phyloP scores from a whole-genome alignment of 2,797 vertebrate genomes.

The Pipistrellus kuhlii region DNA sequence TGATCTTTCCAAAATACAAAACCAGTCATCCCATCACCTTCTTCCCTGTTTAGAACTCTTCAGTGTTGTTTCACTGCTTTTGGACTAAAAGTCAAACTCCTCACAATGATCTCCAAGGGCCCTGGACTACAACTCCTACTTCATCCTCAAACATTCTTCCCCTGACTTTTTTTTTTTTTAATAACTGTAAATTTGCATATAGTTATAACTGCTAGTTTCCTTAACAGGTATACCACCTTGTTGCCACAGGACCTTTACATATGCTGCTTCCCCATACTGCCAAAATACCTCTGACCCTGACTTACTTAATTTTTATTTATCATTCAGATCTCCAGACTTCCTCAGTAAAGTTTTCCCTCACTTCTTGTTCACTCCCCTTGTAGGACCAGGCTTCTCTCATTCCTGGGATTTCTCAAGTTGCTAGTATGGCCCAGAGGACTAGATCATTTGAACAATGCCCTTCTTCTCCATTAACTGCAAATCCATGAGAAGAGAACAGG shows the following conservation, averaged over 20 bases:
- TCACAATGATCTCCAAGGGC: neutral
- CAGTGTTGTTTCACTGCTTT: neutral
- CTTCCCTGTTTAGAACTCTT: neutral
- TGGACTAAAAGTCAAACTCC: neutral
- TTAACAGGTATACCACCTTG: neutral
- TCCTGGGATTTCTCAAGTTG: neutral
- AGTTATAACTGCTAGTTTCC: neutral
- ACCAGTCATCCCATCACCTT: neutral
- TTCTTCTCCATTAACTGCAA: neutral
- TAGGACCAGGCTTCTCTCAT: neutral
- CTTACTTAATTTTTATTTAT: neutral
- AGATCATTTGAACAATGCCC: neutral
- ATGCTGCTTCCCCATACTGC: neutral
- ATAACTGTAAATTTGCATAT: neutral
- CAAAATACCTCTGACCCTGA: neutral
- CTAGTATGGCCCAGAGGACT: neutral
- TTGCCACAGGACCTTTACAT: neutral
- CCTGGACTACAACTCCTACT: neutral
- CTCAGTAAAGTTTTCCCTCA: neutral
- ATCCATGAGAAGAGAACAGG: constrained; percentile 1
- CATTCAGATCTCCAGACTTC: neutral
- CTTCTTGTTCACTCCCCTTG: neutral
- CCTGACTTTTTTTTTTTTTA: neutral
- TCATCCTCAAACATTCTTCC: neutral
- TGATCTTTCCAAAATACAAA: constrained; percentile 43